phyloP scores from a whole-genome alignment of 2,888 invertebrate species.

The Abscondita cerata region DNA sequence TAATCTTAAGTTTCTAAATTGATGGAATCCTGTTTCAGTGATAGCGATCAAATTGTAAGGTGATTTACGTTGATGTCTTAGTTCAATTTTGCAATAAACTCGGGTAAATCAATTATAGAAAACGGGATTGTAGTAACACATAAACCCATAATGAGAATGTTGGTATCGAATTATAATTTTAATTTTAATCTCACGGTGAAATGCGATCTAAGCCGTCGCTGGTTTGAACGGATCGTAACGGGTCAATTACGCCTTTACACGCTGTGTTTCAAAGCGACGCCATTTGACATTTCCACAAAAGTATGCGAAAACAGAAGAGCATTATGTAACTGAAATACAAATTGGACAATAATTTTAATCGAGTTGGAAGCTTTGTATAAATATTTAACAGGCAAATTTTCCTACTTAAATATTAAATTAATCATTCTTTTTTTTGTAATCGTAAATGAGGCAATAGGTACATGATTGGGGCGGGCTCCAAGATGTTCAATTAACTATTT shows the following conservation, averaged over 20 bases:
- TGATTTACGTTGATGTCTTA: background rate
- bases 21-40: too few species aligned
- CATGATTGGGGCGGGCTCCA: constrained; percentile 17
- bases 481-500: constrained; percentile 22
- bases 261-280: constrained; percentile 37
- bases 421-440: constrained; percentile 11
- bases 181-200: constrained; percentile 44
- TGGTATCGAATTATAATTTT: constrained; percentile 40
- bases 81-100: constrained; percentile 11
- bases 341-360: background rate
- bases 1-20: too few species aligned
- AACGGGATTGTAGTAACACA: constrained; percentile 14
- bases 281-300: constrained; percentile 39
- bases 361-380: background rate
- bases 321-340: constrained; percentile 2
- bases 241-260: constrained; percentile 43
- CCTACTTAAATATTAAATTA: background rate
- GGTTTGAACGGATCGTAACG: constrained; percentile 41
- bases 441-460: background rate
- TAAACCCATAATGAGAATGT: constrained; percentile 5
- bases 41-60: too few species aligned
- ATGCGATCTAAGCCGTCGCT: constrained; percentile 41
- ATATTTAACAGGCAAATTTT: background rate
- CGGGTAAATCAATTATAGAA: constrained; percentile 12
- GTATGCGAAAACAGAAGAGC: constrained; percentile 25